These are phyloP conservation scores for Cromileptes altivelis DNA, from an alignment of 2,113 vertebrate species.

Conservation along the genomic window DNA sequence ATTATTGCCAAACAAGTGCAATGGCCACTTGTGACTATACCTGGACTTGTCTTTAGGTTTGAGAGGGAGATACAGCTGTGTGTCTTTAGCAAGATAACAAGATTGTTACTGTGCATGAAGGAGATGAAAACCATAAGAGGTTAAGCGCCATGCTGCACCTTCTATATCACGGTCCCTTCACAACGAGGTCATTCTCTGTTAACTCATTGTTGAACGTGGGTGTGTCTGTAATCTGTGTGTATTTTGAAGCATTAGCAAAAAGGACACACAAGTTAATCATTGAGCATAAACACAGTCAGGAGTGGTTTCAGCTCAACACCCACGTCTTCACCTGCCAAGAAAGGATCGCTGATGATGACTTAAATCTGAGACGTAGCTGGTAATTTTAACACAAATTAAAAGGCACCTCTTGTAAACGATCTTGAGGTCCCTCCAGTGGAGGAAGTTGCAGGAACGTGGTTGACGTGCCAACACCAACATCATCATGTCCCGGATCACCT, in stretches of 20 bases:
- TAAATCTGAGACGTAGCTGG: background rate
- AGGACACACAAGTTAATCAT: constrained; percentile 19
- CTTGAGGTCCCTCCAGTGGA: constrained; percentile 95
- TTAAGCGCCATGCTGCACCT: background rate
- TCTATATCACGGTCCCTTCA: background rate
- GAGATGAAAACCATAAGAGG: background rate
- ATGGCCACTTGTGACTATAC: too few relatives aligned
- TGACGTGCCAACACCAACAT: constrained; percentile 87
- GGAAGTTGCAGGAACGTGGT: constrained; percentile 90
- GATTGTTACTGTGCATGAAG: background rate
- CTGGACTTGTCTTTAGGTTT: too few relatives aligned
- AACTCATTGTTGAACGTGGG: background rate
- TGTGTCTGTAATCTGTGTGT: constrained; percentile 9
- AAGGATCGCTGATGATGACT: background rate
- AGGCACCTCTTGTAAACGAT: constrained; percentile 94
- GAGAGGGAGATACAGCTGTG: too few relatives aligned
- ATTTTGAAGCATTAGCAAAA: background rate
- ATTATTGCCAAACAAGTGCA: too few relatives aligned
- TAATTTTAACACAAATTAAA: background rate
- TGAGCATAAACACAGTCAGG: background rate
- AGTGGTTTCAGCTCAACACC: background rate
- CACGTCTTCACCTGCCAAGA: background rate
- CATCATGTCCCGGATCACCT: constrained; percentile 91
- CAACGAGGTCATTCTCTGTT: background rate
- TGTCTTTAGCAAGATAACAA: background rate